Percentiles rank a stretch among this genome's conserved stretches.
These are phyloP conservation scores for Eulemur macaco DNA, from an alignment of 2,113 vertebrate species.

Conservation along the genomic window DNA sequence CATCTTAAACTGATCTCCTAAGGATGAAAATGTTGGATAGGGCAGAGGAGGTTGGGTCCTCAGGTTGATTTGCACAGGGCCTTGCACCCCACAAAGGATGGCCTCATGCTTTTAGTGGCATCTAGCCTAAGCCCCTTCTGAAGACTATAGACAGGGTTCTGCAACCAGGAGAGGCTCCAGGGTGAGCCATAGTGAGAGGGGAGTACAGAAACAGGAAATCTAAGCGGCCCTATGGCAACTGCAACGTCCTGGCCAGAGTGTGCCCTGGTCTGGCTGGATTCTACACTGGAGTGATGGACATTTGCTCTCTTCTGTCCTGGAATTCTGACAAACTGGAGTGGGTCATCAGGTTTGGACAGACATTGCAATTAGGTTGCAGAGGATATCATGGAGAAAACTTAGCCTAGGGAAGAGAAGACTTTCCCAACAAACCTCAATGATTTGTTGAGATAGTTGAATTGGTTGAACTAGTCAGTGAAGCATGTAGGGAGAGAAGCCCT, in stretches of 20 bases:
- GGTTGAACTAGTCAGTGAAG: background rate
- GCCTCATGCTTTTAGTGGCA: background rate
- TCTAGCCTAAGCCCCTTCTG: background rate
- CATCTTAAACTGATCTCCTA: background rate
- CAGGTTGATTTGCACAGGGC: background rate
- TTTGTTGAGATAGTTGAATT: background rate
- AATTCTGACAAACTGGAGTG: background rate
- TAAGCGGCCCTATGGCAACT: no score
- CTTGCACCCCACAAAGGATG: background rate
- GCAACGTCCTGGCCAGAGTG: fast-evolving
- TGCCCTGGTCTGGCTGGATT: background rate
- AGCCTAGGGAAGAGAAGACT: background rate
- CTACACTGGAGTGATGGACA: fast-evolving
- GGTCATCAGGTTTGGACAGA: background rate
- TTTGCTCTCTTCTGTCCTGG: background rate
- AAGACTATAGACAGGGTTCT: background rate
- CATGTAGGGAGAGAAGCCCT: background rate
- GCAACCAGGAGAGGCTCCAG: background rate
- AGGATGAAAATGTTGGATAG: background rate
- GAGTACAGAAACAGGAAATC: background rate
- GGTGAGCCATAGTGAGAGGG: background rate
- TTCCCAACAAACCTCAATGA: background rate
- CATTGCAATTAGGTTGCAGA: background rate
- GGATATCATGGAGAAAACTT: background rate
- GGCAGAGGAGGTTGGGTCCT: background rate